Percentiles rank a stretch among this genome's conserved stretches.
These are phyloP conservation scores for Drosophila kambysellisi DNA, from an alignment of 2,888 invertebrate genomes.

Conservation along the genomic window DNA sequence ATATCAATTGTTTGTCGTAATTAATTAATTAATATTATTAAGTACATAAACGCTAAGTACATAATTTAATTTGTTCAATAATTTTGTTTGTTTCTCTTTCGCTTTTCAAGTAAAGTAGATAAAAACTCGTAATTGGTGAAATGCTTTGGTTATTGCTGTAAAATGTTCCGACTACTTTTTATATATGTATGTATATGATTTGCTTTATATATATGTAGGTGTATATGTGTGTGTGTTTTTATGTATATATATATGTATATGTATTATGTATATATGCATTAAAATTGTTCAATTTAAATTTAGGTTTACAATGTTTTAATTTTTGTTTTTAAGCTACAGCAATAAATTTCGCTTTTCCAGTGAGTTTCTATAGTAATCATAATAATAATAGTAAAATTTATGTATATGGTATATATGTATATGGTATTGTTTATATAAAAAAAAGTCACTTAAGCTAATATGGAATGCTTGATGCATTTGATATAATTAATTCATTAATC, in stretches of 20 bases:
- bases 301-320: slow-evolving; percentile 13
- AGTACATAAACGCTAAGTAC: slow-evolving; percentile 72
- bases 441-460: slow-evolving; percentile 55
- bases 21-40: slow-evolving; percentile 54
- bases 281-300: slow-evolving; percentile 15
- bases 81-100: slow-evolving; percentile 49
- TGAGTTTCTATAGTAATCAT: slow-evolving; percentile 35
- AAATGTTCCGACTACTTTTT: slow-evolving; percentile 74
- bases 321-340: slow-evolving; percentile 34
- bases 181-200: slow-evolving; percentile 36
- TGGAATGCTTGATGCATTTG: slow-evolving; percentile 43
- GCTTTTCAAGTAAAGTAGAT: slow-evolving; percentile 44
- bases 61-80: slow-evolving; percentile 74
- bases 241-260: slow-evolving; percentile 20
- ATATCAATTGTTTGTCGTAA: slow-evolving; percentile 39
- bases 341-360: slow-evolving; percentile 39
- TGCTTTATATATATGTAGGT: slow-evolving; percentile 18
- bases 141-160: slow-evolving; percentile 86
- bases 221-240: slow-evolving; percentile 14
- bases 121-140: slow-evolving; percentile 66
- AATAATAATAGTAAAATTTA: slow-evolving; percentile 18
- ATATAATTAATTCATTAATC: slow-evolving; percentile 34
- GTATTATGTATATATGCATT: slow-evolving; percentile 36
- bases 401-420: slow-evolving; percentile 22
- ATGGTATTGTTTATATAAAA: slow-evolving; percentile 18